Conservation (phyloP, 2,888 invertebrate genomes). For the Uloborus plumipes region DNA sequence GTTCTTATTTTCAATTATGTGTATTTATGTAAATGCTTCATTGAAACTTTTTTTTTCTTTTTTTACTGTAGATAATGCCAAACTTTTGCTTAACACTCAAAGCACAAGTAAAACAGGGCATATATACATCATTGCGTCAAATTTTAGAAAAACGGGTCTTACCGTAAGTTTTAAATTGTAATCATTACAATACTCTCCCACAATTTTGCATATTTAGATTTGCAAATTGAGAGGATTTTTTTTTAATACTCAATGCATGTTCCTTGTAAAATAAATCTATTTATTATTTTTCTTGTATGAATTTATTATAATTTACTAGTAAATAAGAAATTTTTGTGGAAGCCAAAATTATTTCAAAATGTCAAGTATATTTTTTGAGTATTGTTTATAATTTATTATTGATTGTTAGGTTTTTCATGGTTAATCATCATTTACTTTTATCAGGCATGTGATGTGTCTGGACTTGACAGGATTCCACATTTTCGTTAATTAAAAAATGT, state of each 20-base stretch:
- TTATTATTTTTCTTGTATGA: neutral
- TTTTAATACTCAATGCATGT: no score
- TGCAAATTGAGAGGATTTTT: no score
- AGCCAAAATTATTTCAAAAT: no score
- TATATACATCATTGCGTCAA: conserved; percentile 85
- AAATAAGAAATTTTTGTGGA: neutral
- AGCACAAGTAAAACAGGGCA: conserved; percentile 84
- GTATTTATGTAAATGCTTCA: neutral
- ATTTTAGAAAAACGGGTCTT: conserved; percentile 93
- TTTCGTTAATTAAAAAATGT: no score
- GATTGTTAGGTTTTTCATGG: no score
- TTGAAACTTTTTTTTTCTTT: conserved; percentile 1
- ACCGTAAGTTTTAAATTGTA: conserved; percentile 73
- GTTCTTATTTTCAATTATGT: neutral
- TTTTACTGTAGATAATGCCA: conserved; percentile 80
- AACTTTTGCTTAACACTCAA: conserved; percentile 86
- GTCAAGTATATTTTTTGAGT: no score
- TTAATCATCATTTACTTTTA: no score
- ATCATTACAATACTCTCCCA: neutral
- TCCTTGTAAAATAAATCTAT: no score
- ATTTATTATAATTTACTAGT: neutral
- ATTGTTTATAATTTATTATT: no score
- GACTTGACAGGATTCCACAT: no score
- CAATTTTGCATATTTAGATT: no score
- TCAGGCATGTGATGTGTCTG: no score